Percentiles rank a stretch among this genome's conserved stretches.
phyloP scores from a whole-genome alignment of 2,797 vertebrate genomes.

The Microcaecilia unicolor region DNA sequence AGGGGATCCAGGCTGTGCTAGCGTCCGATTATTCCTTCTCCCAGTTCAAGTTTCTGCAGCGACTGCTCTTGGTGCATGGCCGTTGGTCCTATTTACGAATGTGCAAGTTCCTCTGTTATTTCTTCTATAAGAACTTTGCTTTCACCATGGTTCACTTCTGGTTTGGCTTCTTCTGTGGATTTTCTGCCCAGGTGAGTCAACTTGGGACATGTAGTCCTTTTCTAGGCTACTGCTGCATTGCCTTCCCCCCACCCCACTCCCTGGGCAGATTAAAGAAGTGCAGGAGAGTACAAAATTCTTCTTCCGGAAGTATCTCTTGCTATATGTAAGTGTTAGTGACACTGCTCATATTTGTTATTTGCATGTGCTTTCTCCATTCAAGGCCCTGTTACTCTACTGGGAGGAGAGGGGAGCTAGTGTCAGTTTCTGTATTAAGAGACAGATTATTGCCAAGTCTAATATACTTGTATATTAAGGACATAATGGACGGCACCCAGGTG shows the following conservation, averaged over 20 bases:
- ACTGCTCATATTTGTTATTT: too few species aligned
- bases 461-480: too few species aligned
- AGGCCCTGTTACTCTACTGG: too few species aligned
- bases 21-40: conserved; percentile 89
- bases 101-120: conserved; percentile 96
- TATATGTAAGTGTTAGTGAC: too few species aligned
- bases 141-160: conserved; percentile 98
- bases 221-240: rapidly evolving
- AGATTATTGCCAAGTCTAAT: too few species aligned
- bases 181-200: conserved; percentile 82
- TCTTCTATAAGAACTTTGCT: conserved; percentile 97
- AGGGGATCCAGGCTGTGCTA: conserved; percentile 88
- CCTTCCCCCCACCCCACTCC: too few species aligned
- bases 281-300: not conserved
- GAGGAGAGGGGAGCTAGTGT: too few species aligned
- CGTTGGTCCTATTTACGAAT: conserved; percentile 95
- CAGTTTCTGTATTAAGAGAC: too few species aligned
- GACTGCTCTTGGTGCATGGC: conserved; percentile 85
- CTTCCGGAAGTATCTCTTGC: too few species aligned
- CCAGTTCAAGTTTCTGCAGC: conserved; percentile 90
- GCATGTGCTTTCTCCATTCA: too few species aligned
- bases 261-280: not conserved
- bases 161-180: conserved; percentile 96
- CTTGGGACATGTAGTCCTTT: not conserved
- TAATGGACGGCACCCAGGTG: too few species aligned